phyloP scores from a whole-genome alignment of 2,797 vertebrate genomes.

The Rallus crepitans region DNA sequence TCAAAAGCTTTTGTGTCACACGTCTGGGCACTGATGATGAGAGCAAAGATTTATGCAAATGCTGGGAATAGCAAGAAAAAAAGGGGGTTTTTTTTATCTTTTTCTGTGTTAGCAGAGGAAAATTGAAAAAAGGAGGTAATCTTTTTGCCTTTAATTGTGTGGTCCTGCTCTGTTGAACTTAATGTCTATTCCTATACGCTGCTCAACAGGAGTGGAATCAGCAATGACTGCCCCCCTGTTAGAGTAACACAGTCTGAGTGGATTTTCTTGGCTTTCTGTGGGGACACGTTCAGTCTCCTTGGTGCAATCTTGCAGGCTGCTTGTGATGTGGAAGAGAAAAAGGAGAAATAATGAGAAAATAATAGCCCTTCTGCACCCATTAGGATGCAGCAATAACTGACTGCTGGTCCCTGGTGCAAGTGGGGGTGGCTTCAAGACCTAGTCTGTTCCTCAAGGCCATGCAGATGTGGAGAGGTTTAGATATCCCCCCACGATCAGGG shows the following conservation, averaged over 20 bases:
- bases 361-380: not conserved
- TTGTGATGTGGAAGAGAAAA: not conserved
- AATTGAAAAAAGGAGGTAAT: slow-evolving; percentile 32
- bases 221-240: not conserved
- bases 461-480: not conserved
- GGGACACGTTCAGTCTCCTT: not conserved
- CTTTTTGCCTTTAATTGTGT: slow-evolving; percentile 20
- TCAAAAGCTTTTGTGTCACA: not conserved
- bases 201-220: not conserved
- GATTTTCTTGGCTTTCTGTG: not conserved
- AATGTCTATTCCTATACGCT: not conserved
- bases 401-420: not conserved
- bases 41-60: not conserved
- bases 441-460: not conserved
- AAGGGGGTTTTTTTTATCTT: not conserved
- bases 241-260: not conserved
- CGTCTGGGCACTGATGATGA: not conserved
- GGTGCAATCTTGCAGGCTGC: not conserved
- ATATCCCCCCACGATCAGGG: not conserved
- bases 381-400: not conserved
- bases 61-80: not conserved
- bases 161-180: slow-evolving; percentile 30
- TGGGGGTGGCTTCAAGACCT: fast-evolving
- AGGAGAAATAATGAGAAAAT: not conserved
- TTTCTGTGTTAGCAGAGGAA: slow-evolving; percentile 9